phyloP scores from a whole-genome alignment of 2,113 vertebrate species.

The Falcunculus frontatus region DNA sequence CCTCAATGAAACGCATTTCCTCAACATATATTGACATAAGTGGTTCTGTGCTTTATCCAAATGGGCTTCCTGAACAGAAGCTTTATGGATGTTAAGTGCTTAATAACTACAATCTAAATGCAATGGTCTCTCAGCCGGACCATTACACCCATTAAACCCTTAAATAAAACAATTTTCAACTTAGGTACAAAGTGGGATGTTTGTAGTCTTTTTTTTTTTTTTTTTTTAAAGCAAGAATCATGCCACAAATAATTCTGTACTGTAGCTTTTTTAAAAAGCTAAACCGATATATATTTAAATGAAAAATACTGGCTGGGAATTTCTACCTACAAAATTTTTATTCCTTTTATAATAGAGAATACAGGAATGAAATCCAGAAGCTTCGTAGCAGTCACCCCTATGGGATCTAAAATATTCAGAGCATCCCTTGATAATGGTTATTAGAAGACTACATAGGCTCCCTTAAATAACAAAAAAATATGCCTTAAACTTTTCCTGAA shows the following conservation, averaged over 20 bases:
- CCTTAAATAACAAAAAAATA: neutral
- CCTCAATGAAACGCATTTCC: neutral
- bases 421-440: neutral
- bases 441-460: neutral
- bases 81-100: conserved; percentile 19
- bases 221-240: neutral
- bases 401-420: neutral
- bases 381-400: neutral
- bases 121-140: conserved; percentile 27
- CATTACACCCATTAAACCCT: conserved; percentile 60
- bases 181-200: neutral
- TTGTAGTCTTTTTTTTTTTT: neutral
- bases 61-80: conserved; percentile 48
- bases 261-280: neutral
- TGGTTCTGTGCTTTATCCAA: conserved; percentile 8
- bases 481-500: neutral
- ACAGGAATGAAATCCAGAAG: neutral
- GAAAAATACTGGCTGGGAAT: neutral
- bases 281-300: conserved; percentile 18
- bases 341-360: neutral
- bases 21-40: conserved; percentile 13
- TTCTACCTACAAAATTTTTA: neutral
- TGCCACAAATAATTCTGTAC: neutral
- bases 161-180: conserved; percentile 47
- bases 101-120: conserved; percentile 33